phyloP scores from a whole-genome alignment of 2,797 vertebrate genomes.

The Pelochelys cantorii region DNA sequence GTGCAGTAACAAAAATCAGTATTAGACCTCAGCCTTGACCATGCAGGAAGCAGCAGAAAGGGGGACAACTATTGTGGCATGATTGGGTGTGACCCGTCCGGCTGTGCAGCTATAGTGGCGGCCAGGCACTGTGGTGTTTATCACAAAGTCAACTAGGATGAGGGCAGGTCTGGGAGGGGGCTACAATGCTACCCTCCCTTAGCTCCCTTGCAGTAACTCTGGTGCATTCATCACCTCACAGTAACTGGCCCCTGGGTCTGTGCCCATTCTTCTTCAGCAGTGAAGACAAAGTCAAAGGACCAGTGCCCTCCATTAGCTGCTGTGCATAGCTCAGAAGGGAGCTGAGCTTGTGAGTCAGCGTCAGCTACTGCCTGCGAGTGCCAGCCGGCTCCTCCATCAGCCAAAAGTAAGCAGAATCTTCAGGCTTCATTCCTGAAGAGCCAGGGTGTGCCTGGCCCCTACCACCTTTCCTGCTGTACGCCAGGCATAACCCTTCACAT shows the following conservation, averaged over 20 bases:
- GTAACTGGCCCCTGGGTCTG: background rate
- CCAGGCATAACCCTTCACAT: background rate
- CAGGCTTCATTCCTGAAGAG: background rate
- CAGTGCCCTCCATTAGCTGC: too few relatives aligned
- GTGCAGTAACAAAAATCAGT: background rate
- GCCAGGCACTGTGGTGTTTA: background rate
- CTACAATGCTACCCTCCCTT: background rate
- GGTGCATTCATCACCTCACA: background rate
- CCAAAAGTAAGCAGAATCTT: background rate
- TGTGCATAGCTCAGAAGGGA: background rate
- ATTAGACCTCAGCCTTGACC: background rate
- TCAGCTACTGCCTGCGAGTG: background rate
- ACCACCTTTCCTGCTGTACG: fast-evolving
- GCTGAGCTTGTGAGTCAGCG: background rate
- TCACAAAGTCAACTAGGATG: background rate
- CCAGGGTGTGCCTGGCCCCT: fast-evolving
- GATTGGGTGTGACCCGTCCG: background rate
- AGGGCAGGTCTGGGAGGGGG: background rate
- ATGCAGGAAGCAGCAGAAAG: background rate
- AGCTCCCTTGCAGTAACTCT: background rate
- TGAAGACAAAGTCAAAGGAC: background rate
- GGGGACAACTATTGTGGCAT: background rate
- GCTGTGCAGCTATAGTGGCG: too few relatives aligned
- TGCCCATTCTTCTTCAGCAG: fast-evolving
- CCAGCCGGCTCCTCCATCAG: background rate